phyloP scores from a whole-genome alignment of 2,113 vertebrate genomes.

The Ptilorrhoa leucosticta region DNA sequence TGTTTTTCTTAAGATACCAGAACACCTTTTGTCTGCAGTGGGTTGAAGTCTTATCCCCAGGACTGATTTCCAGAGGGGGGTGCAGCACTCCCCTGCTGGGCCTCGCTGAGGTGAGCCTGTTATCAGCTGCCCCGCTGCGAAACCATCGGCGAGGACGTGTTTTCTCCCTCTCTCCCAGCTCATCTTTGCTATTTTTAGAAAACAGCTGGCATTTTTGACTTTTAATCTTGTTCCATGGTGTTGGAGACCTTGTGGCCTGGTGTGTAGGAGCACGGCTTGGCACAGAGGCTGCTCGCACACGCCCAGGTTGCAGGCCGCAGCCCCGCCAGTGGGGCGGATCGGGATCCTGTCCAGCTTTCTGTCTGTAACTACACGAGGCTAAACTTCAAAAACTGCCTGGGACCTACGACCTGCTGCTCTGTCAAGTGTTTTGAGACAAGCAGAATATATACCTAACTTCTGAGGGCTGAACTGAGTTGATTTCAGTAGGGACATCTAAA shows the following conservation, averaged over 20 bases:
- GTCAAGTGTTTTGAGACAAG: neutral
- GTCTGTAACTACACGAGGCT: neutral
- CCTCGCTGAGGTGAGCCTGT: neutral
- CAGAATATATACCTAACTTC: neutral
- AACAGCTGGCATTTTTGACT: neutral
- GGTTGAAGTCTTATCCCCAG: neutral
- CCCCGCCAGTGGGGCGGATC: accelerated
- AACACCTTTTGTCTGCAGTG: neutral
- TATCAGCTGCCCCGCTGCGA: neutral
- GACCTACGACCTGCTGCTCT: neutral
- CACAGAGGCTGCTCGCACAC: accelerated
- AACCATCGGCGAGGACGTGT: accelerated
- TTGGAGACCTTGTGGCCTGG: neutral
- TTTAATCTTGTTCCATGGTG: neutral
- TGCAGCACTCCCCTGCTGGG: neutral
- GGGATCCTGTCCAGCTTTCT: neutral
- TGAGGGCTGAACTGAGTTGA: neutral
- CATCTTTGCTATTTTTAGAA: neutral
- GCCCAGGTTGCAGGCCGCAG: neutral
- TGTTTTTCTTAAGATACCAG: neutral
- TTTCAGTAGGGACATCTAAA: neutral
- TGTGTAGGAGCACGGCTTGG: neutral
- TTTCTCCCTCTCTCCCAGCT: neutral
- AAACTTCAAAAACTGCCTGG: neutral
- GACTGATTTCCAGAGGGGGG: neutral